A percentile compares a stretch with the other conserved stretches of the same genome.
Conservation (phyloP, 2,113 vertebrate genomes). For the Solea senegalensis region DNA sequence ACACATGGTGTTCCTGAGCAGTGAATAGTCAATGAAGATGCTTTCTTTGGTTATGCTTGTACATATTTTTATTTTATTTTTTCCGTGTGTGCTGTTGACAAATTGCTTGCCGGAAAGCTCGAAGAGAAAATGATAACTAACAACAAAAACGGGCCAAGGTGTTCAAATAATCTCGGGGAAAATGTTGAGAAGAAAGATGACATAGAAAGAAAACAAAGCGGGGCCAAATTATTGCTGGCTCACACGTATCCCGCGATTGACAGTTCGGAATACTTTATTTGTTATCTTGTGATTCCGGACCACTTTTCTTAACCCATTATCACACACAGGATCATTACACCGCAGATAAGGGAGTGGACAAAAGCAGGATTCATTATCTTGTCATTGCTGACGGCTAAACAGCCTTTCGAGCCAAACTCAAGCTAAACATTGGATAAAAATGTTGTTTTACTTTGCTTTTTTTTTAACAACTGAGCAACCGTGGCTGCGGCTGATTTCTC, state of each 20-base stretch:
- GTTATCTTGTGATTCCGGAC: constrained; percentile 32
- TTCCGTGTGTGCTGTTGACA: background rate
- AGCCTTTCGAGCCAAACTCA: constrained; percentile 66
- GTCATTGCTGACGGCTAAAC: constrained; percentile 78
- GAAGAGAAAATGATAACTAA: background rate
- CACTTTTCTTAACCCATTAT: constrained; percentile 52
- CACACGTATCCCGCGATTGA: constrained; percentile 16
- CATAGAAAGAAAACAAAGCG: constrained; percentile 7
- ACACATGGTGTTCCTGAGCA: constrained; percentile 19
- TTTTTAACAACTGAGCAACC: constrained; percentile 10
- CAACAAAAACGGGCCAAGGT: background rate
- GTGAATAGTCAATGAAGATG: constrained; percentile 46
- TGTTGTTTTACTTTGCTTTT: constrained; percentile 5
- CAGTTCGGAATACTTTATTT: constrained; percentile 33
- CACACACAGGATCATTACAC: constrained; percentile 70
- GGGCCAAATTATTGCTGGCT: constrained; percentile 16
- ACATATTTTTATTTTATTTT: background rate
- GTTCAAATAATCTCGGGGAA: constrained; percentile 7
- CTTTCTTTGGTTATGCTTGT: constrained; percentile 11
- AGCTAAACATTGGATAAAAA: constrained; percentile 23
- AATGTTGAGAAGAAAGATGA: background rate
- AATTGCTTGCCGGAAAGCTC: background rate
- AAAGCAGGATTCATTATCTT: constrained; percentile 72
- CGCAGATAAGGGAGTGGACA: constrained; percentile 67
- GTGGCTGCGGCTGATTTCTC: constrained; percentile 18